Conservation (phyloP, 2,113 vertebrate genomes). For the Diadophis punctatus region DNA sequence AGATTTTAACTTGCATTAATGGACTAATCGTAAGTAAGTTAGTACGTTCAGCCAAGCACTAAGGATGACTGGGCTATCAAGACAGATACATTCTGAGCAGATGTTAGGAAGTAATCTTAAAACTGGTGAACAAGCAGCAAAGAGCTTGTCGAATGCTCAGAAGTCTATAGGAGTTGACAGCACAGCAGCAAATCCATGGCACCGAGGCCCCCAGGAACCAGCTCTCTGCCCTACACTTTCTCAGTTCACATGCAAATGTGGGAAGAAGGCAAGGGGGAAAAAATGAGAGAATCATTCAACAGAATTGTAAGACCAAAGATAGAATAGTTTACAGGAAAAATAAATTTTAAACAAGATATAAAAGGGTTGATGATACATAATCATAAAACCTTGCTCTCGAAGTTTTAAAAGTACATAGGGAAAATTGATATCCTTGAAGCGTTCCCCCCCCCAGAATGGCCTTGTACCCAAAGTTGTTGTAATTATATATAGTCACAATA, state of each 20-base stretch:
- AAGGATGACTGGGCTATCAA: not conserved
- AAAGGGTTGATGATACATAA: not conserved
- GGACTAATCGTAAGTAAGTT: not conserved
- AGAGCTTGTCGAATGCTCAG: not conserved
- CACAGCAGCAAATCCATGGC: not conserved
- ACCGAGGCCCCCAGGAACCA: not conserved
- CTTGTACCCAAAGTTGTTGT: not conserved
- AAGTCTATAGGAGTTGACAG: not conserved
- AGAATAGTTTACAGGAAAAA: not conserved
- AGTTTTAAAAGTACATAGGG: not conserved
- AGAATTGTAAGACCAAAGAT: not conserved
- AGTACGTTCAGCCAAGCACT: not conserved
- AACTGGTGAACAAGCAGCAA: not conserved
- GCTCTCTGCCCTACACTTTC: not conserved
- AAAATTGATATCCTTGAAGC: not conserved
- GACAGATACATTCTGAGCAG: constrained; percentile 1
- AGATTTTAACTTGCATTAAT: constrained; percentile 18
- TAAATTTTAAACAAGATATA: constrained; percentile 17
- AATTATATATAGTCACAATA: not conserved
- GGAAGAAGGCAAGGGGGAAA: constrained; percentile 13
- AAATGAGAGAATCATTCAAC: not conserved
- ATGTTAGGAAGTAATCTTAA: not conserved
- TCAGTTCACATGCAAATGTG: not conserved
- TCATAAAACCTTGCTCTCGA: not conserved
- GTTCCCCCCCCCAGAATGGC: not conserved